Evolutionary conservation across 2,888 invertebrate genomes (phyloP), one percentile per base, ranked within the genome.

Genomic region (Venustoraphidia nigricollis): DNA sequence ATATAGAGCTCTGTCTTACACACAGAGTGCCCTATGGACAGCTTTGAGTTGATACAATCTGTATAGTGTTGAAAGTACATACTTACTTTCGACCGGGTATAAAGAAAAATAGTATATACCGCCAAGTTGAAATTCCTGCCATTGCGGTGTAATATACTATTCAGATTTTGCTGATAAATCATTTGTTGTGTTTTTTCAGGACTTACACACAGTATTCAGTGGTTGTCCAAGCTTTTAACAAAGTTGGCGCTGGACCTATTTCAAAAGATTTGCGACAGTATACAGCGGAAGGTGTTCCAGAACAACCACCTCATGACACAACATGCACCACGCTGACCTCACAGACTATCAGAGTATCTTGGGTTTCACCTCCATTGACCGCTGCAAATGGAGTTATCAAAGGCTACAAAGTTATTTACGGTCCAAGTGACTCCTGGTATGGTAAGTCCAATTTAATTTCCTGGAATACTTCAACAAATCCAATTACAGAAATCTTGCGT

Each of bases 141-240:
- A n/a, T n/a, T n/a, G n/a, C n/a, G n/a, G n/a, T n/a, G n/a, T n/a
- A n/a, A n/a, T n/a, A n/a, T n/a, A n/a, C n/a, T n/a, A n/a, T n/a
- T 27, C 27, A 27, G 27, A 27, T 27, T 27, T 27, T 27, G 27
- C 6, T 27, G 27, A 3, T 27, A 6, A 27, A 27, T 6, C 3
- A 27, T 27, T 5, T 27, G 55, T 57, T 46, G 58, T 61, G 9
- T 63, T 61, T 55, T 61, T 54, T 62, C n/a, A 83, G 82, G 62
- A 93, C 91, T 1, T 95, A 94, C 70, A 94, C 93, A 0, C 91
- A 92, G 65, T 95, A 95, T 68, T 83, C 91, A n/a, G 86, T 94
- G 17, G 92, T 94, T 14, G 90, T 94, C 9, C 93, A 93, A 69
- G 92, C 91, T 0, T 94, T 90, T 65, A 96, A 95, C 69, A 88